Evolutionary conservation across 1,140 invertebrate species (phyloP).

Genomic region (Drosophila parvula): DNA sequence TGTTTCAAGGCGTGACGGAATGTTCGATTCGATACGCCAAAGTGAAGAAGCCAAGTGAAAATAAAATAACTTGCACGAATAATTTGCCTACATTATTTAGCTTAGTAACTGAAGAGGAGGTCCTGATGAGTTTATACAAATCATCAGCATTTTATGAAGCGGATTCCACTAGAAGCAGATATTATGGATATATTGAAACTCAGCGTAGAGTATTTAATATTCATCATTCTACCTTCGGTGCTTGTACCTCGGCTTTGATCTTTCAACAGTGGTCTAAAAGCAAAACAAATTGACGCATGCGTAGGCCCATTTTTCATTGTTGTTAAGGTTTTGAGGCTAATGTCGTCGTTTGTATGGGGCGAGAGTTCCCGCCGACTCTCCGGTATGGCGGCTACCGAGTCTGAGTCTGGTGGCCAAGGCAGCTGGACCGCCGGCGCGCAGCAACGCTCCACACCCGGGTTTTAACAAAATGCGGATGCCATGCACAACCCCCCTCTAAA

Average conservation of each 20-base stretch:
- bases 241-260: constrained; percentile 3
- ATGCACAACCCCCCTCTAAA: constrained; percentile 18
- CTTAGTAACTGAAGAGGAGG: too few relatives aligned
- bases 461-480: constrained; percentile 29
- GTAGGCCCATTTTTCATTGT: constrained; percentile 57
- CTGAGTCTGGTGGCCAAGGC: constrained; percentile 11
- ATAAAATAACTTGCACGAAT: background rate
- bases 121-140: background rate
- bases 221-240: background rate
- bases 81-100: background rate
- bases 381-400: background rate
- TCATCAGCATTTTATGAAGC: background rate
- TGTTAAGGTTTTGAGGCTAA: constrained; percentile 70
- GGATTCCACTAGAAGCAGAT: background rate
- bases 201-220: background rate
- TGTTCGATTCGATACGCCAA: constrained; percentile 14
- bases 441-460: constrained; percentile 4
- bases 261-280: constrained; percentile 16
- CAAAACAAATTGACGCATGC: constrained; percentile 58
- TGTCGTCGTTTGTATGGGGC: constrained; percentile 69
- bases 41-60: constrained; percentile 17
- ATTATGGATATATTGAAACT: background rate
- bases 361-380: constrained; percentile 7
- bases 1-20: constrained; percentile 44
- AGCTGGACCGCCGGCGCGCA: constrained; percentile 1